phyloP scores from a whole-genome alignment of 2,888 invertebrate species.

The Lamellibrachia satsuma region DNA sequence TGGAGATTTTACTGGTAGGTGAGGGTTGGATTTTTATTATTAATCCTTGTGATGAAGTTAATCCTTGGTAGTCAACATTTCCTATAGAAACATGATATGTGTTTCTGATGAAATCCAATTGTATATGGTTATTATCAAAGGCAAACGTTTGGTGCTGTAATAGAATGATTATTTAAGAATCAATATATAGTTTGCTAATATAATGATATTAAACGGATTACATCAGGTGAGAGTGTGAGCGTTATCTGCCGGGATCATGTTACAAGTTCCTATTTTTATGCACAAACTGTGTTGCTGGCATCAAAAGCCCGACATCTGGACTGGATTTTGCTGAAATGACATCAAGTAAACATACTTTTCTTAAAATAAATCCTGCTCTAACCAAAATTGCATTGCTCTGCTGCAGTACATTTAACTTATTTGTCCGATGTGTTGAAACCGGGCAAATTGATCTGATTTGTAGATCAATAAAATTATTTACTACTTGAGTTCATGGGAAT shows the following conservation, averaged over 20 bases:
- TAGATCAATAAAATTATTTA: no score
- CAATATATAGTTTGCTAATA: neutral
- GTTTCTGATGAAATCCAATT: neutral
- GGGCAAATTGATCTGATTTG: no score
- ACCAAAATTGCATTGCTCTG: neutral
- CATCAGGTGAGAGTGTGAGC: neutral
- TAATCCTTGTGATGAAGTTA: neutral
- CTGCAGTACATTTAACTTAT: neutral
- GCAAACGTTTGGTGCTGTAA: neutral
- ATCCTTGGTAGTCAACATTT: neutral
- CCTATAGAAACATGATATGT: neutral
- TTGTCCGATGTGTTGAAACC: neutral
- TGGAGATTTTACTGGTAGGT: neutral
- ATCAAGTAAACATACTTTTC: neutral
- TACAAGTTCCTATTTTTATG: neutral
- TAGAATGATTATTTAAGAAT: neutral
- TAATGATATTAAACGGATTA: neutral
- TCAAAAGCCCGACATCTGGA: neutral
- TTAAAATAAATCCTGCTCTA: neutral
- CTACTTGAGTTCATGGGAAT: no score
- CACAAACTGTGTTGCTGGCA: neutral
- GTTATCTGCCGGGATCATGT: neutral
- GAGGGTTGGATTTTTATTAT: neutral
- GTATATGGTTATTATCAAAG: neutral
- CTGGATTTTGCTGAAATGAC: neutral